These are phyloP conservation scores for Neosalanx taihuensis DNA, from an alignment of 2,797 vertebrate genomes.

Conservation along the genomic window DNA sequence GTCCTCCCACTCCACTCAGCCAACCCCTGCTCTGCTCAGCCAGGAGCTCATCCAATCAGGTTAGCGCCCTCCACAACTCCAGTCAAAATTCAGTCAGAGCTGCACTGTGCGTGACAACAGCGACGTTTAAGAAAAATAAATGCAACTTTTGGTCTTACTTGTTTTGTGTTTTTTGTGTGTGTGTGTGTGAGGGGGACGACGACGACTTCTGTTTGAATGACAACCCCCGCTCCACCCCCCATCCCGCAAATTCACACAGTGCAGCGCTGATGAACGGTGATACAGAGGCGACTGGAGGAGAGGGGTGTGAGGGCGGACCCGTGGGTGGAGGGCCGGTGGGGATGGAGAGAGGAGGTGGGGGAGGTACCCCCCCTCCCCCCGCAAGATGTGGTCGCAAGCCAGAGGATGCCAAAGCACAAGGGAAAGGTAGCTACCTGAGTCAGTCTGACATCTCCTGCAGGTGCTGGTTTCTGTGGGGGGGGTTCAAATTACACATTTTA, in stretches of 20 bases:
- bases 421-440: conserved; percentile 80
- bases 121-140: conserved; percentile 51
- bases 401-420: conserved; percentile 72
- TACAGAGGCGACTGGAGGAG: conserved; percentile 51
- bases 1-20: conserved; percentile 49
- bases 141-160: not conserved
- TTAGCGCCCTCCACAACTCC: conserved; percentile 64
- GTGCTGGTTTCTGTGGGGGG: conserved; percentile 82
- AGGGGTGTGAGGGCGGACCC: conserved; percentile 47
- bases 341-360: conserved; percentile 63
- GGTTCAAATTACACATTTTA: conserved; percentile 86
- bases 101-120: conserved; percentile 60
- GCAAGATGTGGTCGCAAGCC: conserved; percentile 63
- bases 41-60: conserved; percentile 68
- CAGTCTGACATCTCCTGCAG: conserved; percentile 88
- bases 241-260: conserved; percentile 21
- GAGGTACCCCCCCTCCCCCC: conserved; percentile 59
- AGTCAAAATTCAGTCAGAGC: conserved; percentile 64
- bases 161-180: not conserved
- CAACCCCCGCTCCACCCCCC: not conserved
- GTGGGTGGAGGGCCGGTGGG: conserved; percentile 64
- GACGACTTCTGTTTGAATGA: not conserved
- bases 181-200: too few species aligned
- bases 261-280: conserved; percentile 49
- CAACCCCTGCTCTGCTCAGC: conserved; percentile 59